These are phyloP conservation scores for Ctenopoma multispine DNA, from an alignment of 2,797 vertebrate species.

Conservation along the genomic window DNA sequence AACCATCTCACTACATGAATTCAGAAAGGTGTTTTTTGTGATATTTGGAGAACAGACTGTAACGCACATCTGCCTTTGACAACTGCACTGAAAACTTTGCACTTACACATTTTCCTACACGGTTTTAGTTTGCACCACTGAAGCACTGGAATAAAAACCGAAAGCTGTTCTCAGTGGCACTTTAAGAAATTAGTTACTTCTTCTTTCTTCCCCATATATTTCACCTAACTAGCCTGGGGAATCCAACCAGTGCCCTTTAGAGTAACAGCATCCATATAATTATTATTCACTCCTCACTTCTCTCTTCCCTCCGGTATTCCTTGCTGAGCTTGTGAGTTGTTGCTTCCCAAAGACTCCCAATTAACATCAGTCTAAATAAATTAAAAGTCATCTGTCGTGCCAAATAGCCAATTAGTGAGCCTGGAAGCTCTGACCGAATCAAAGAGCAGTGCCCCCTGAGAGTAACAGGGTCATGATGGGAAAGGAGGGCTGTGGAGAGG, in stretches of 20 bases:
- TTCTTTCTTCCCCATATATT: not conserved
- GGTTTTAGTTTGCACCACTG: not conserved
- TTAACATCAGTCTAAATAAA: constrained; percentile 61
- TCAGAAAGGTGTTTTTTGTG: too few species aligned
- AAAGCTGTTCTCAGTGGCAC: not conserved
- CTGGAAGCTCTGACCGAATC: constrained; percentile 47
- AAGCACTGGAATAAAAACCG: not conserved
- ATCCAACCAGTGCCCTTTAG: constrained; percentile 24
- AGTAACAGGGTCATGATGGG: constrained; percentile 13
- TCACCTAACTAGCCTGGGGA: not conserved
- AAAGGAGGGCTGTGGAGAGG: constrained; percentile 14
- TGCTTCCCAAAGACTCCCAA: constrained; percentile 63
- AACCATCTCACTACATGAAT: too few species aligned
- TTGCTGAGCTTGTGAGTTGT: constrained; percentile 36
- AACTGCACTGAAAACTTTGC: not conserved
- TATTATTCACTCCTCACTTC: constrained; percentile 35
- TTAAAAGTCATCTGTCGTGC: constrained; percentile 60
- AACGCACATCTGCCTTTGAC: not conserved
- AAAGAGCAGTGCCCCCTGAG: constrained; percentile 18
- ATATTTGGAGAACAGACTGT: not conserved
- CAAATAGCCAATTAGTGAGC: constrained; percentile 66
- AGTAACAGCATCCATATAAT: constrained; percentile 34
- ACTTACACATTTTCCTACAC: not conserved
- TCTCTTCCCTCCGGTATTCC: constrained; percentile 20
- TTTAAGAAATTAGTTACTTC: constrained; percentile 11